A percentile compares a stretch with the other conserved stretches of the same genome.
phyloP scores from a whole-genome alignment of 2,113 vertebrate genomes.

The Ictidomys tridecemlineatus region DNA sequence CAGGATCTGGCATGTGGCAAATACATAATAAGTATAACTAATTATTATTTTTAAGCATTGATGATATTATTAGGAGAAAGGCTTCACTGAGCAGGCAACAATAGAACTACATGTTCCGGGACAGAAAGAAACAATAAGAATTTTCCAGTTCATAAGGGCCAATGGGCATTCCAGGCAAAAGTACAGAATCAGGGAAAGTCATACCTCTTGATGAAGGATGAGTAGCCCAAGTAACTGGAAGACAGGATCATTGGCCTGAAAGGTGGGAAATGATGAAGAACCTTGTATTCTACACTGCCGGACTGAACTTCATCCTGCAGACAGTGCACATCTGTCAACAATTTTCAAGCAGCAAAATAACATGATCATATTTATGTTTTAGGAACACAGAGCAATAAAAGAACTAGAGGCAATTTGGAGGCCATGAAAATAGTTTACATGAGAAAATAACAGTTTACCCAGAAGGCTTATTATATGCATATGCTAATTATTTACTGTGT shows the following conservation, averaged over 20 bases:
- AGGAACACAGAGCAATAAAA: not conserved
- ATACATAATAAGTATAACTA: not conserved
- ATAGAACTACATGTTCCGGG: not conserved
- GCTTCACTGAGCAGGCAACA: not conserved
- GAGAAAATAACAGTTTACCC: not conserved
- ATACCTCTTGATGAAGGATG: not conserved
- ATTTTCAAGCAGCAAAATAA: not conserved
- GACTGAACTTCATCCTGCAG: not conserved
- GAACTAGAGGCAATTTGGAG: not conserved
- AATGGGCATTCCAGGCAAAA: not conserved
- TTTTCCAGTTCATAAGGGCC: not conserved
- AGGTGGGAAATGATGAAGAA: not conserved
- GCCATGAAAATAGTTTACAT: not conserved
- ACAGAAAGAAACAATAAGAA: not conserved
- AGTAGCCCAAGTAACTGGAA: not conserved
- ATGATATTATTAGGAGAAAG: constrained; percentile 11
- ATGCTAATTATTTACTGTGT: not conserved
- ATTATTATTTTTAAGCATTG: not conserved
- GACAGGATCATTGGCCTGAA: not conserved
- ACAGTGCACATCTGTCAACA: not conserved
- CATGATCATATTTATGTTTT: constrained; percentile 7
- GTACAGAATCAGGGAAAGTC: not conserved
- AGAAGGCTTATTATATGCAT: not conserved
- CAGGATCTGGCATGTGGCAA: not conserved
- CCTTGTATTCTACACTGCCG: not conserved